Conservation (phyloP, 2,113 vertebrate genomes). For the Hypomesus transpacificus region DNA sequence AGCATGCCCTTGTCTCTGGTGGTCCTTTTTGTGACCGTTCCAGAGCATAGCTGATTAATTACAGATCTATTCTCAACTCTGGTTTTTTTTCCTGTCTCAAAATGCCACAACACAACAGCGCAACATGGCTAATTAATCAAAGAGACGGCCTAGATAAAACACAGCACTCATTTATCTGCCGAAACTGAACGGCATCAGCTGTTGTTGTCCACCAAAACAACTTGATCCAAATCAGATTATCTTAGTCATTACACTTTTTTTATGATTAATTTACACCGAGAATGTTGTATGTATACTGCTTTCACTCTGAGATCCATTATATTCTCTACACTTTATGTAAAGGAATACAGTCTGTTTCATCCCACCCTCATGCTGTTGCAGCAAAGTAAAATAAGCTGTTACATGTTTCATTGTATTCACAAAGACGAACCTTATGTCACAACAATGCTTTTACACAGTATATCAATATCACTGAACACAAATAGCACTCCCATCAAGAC, state of each 20-base stretch:
- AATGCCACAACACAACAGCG: slow-evolving; percentile 62
- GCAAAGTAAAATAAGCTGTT: too few relatives aligned
- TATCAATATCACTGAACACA: background rate
- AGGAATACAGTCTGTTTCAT: slow-evolving; percentile 44
- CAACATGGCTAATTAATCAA: slow-evolving; percentile 74
- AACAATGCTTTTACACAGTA: background rate
- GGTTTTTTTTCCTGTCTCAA: slow-evolving; percentile 41
- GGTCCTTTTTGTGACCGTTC: slow-evolving; percentile 47
- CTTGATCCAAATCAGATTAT: slow-evolving; percentile 57
- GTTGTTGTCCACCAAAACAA: slow-evolving; percentile 29
- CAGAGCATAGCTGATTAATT: slow-evolving; percentile 67
- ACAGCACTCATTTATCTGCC: slow-evolving; percentile 41
- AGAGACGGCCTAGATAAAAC: slow-evolving; percentile 64
- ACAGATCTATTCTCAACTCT: slow-evolving; percentile 63
- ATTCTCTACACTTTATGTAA: slow-evolving; percentile 38
- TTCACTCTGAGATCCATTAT: too few relatives aligned
- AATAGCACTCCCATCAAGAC: background rate
- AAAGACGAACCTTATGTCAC: too few relatives aligned
- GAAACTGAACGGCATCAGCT: slow-evolving; percentile 24
- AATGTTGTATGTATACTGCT: too few relatives aligned
- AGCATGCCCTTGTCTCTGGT: slow-evolving; percentile 25
- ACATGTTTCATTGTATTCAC: too few relatives aligned
- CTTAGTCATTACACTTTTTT: slow-evolving; percentile 52
- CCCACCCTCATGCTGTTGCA: background rate
- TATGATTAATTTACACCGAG: too few relatives aligned